phyloP scores from a whole-genome alignment of 1,140 invertebrate species.

The Megathymus violae region DNA sequence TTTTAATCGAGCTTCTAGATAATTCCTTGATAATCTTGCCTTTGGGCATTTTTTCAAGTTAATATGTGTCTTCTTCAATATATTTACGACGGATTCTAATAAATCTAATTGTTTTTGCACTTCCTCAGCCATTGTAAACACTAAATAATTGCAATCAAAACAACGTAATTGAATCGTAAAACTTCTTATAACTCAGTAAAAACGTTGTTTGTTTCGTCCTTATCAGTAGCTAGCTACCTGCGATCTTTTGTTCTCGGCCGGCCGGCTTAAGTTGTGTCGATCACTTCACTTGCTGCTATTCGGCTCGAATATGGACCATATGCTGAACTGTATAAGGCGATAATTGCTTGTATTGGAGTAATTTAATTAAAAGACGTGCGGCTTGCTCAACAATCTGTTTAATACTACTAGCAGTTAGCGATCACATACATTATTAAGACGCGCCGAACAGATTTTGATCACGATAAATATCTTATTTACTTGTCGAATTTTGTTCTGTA shows the following conservation, averaged over 20 bases:
- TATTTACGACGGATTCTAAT: slow-evolving; percentile 19
- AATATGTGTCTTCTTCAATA: slow-evolving; percentile 26
- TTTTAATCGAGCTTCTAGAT: slow-evolving; percentile 29
- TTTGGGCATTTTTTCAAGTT: slow-evolving; percentile 38
- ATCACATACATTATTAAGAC: too few relatives aligned
- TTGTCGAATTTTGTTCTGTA: too few relatives aligned
- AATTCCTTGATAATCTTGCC: slow-evolving; percentile 34
- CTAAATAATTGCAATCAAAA: not conserved
- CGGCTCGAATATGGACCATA: not conserved
- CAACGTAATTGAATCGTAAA: not conserved
- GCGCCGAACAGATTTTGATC: too few relatives aligned
- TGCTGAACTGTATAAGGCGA: not conserved
- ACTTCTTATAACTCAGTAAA: not conserved
- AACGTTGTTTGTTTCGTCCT: not conserved
- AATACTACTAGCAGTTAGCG: too few relatives aligned
- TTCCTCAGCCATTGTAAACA: slow-evolving; percentile 28
- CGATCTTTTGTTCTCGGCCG: slow-evolving; percentile 1
- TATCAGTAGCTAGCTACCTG: not conserved
- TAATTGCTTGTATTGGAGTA: too few relatives aligned
- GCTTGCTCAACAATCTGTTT: too few relatives aligned
- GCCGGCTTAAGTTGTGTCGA: not conserved
- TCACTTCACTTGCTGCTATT: not conserved
- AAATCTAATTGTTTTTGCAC: slow-evolving; percentile 16
- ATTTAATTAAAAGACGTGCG: too few relatives aligned
- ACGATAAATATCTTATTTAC: too few relatives aligned